phyloP scores from a whole-genome alignment of 2,113 vertebrate genomes.

The Hippocampus abdominalis region DNA sequence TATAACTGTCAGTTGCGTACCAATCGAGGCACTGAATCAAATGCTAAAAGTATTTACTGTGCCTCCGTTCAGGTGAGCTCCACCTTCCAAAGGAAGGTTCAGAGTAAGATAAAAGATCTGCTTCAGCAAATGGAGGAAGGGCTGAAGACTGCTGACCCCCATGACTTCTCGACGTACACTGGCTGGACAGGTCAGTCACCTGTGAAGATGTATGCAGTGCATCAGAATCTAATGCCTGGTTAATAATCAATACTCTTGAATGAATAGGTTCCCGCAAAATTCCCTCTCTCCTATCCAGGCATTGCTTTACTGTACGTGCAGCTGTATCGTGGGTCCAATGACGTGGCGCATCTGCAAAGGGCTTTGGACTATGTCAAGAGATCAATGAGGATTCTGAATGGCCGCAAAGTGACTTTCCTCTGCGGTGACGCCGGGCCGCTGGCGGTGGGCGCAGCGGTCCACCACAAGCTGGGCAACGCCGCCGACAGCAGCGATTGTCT shows the following conservation, averaged over 20 bases:
- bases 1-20: no score
- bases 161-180: conserved; percentile 92
- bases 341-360: conserved; percentile 81
- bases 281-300: conserved; percentile 64
- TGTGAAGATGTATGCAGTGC: no score
- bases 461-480: conserved; percentile 83
- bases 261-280: neutral
- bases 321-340: conserved; percentile 76
- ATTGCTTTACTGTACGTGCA: conserved; percentile 92
- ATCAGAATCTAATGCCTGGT: neutral
- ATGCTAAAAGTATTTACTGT: neutral
- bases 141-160: conserved; percentile 91
- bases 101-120: conserved; percentile 91
- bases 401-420: conserved; percentile 89
- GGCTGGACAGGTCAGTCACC: conserved; percentile 87
- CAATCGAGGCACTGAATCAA: no score
- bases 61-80: conserved; percentile 72
- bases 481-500: conserved; percentile 86
- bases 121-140: conserved; percentile 97
- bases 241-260: neutral
- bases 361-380: conserved; percentile 91
- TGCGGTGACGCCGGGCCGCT: conserved; percentile 93
- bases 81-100: conserved; percentile 79
- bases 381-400: conserved; percentile 85
- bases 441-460: conserved; percentile 88